phyloP scores from a whole-genome alignment of 1,140 invertebrate genomes.

The Zaprionus capensis region DNA sequence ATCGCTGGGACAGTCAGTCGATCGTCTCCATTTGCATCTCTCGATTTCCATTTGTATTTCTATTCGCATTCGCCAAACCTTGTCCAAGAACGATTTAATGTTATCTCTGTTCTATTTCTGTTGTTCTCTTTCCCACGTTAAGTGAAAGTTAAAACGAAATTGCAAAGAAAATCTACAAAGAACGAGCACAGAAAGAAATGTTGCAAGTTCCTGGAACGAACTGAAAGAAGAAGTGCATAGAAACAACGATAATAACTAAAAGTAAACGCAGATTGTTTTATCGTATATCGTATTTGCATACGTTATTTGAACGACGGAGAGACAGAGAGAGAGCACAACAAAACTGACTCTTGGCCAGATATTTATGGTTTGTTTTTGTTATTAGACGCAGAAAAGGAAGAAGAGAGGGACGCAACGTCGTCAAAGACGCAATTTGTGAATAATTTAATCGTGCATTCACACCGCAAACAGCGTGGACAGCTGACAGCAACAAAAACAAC shows the following conservation, averaged over 20 bases:
- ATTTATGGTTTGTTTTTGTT: conserved; percentile 45
- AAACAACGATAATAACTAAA: conserved; percentile 11
- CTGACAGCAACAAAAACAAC: neutral
- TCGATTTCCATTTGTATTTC: neutral
- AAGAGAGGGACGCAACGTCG: conserved; percentile 12
- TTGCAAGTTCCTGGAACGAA: conserved; percentile 38
- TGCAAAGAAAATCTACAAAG: conserved; percentile 19
- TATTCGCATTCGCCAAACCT: neutral
- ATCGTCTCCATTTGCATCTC: neutral
- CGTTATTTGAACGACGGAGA: conserved; percentile 7
- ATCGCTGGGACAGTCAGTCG: neutral
- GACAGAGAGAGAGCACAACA: conserved; percentile 13
- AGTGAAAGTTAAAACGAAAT: conserved; percentile 25
- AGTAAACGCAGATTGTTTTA: conserved; percentile 12
- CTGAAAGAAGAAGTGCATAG: conserved; percentile 11
- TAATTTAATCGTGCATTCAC: conserved; percentile 80
- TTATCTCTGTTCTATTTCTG: conserved; percentile 61
- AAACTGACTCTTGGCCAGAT: conserved; percentile 17
- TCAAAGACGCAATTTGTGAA: conserved; percentile 75
- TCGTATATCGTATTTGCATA: conserved; percentile 18
- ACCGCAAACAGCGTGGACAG: conserved; percentile 27
- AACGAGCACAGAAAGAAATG: conserved; percentile 11
- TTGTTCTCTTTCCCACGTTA: conserved; percentile 71
- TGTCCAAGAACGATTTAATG: conserved; percentile 39
- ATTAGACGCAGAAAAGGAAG: conserved; percentile 13